Evolutionary conservation across 2,888 invertebrate species (phyloP).

Genomic region (Cordilura impudica): DNA sequence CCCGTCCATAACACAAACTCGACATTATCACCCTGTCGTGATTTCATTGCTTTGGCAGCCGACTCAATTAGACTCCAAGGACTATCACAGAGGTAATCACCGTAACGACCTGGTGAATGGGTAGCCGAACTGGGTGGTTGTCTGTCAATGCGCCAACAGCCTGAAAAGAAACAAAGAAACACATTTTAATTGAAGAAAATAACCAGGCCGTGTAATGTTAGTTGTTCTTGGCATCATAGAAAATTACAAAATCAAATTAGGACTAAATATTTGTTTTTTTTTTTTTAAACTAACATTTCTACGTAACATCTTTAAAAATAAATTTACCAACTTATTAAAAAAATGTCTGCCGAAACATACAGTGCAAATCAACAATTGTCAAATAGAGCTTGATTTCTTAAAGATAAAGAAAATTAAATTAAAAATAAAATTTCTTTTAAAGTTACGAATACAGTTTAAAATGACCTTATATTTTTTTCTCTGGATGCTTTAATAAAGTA

Average conservation of each 20-base stretch:
- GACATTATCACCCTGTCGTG: conserved; percentile 89
- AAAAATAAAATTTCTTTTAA: too few relatives aligned
- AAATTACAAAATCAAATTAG: conserved; percentile 57
- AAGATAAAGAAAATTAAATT: too few relatives aligned
- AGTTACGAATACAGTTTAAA: too few relatives aligned
- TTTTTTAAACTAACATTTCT: conserved; percentile 4
- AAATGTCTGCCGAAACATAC: too few relatives aligned
- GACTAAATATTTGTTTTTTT: conserved; percentile 45
- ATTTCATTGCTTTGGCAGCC: conserved; percentile 91
- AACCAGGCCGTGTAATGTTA: conserved; percentile 30
- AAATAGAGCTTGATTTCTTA: too few relatives aligned
- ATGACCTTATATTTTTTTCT: too few relatives aligned
- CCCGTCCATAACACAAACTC: conserved; percentile 97
- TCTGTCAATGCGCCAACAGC: conserved; percentile 83
- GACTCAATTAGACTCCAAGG: conserved; percentile 93
- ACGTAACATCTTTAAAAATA: not conserved
- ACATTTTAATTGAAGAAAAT: conserved; percentile 11
- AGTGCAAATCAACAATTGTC: too few relatives aligned
- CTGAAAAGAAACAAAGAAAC: conserved; percentile 71
- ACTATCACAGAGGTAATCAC: conserved; percentile 92
- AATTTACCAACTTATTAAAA: too few relatives aligned
- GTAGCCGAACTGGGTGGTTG: conserved; percentile 80
- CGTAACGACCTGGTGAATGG: conserved; percentile 85
- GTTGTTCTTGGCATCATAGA: conserved; percentile 44
- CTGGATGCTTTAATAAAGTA: too few relatives aligned